Base-by-base conservation (phyloP, 2,797 vertebrate genomes). In the Sphenopsis melanotis region DNA sequence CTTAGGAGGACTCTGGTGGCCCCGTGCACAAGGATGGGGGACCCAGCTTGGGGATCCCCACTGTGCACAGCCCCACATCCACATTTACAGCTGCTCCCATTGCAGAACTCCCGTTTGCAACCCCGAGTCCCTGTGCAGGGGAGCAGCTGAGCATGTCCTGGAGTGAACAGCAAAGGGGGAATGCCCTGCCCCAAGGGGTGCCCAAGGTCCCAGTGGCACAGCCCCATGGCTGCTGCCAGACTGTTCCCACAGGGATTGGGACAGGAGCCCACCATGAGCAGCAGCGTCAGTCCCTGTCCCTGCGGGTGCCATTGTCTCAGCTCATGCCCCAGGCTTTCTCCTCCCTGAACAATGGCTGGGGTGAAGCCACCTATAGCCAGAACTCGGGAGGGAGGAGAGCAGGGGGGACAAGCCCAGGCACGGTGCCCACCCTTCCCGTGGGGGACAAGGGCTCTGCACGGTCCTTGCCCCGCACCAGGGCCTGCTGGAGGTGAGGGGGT, bases 101-200 rank as follows among this genome's bases (percentile, higher is more conserved):
- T 27, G 27, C n/a, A 59, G 42, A 93, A 22, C 1, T 1, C 30
- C 29, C 1, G 0, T 39, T 49, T 74, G 29, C 77, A 87, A 41
- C 37, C 44, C 55, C 4, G 0, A 46, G 34, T 27, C 57, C 32
- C 44, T 3, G 30, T 0, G 0, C 15, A 39, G 17, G 15, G 23
- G 44, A 64, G 47, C 47, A 72, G 59, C 27, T 0, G 14, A 89
- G 68, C 0, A 0, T 2, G 37, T 29, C 37, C 71, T 5, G 3
- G 57, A 64, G 75, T 0, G 13, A 59, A 14, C 52, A 68, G 53
- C 2, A 2, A 42, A 21, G 39, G 19, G 42, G 30, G 32, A 18
- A 22, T 36, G 44, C 1, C 7, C 52, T 7, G 1, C 26, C 10
- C 65, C 7, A 0, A 9, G 34, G 24, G n/a, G 11, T 55, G 53